Evolutionary conservation across 2,888 invertebrate species (phyloP).

Genomic region (Mayetiola destructor): DNA sequence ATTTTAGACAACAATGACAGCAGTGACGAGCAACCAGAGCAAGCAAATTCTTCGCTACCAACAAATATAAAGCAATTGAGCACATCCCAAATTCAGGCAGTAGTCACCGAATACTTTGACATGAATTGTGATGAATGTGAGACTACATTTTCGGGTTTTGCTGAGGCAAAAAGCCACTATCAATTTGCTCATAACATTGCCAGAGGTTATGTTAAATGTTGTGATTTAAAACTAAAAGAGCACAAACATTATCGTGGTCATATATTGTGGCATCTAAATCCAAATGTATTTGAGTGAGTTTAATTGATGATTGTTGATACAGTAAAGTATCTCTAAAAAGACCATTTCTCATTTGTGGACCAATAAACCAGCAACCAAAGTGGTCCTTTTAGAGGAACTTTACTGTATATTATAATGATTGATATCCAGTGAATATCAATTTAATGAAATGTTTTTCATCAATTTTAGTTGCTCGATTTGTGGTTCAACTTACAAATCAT

Average conservation of each 20-base stretch:
- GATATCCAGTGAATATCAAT: no score
- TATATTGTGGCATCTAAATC: background rate
- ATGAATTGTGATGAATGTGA: background rate
- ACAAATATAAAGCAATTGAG: background rate
- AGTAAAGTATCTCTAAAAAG: no score
- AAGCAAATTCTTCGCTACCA: background rate
- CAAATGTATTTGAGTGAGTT: background rate
- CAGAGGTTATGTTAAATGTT: background rate
- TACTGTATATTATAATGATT: no score
- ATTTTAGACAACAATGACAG: background rate
- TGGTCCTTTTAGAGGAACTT: no score
- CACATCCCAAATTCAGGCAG: background rate
- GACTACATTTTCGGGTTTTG: background rate
- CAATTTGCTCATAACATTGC: background rate
- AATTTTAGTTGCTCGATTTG: no score
- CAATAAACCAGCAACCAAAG: no score
- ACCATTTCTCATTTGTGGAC: no score
- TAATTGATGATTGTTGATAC: no score
- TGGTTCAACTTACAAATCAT: no score
- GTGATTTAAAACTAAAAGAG: background rate
- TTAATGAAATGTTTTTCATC: no score
- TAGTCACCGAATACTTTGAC: background rate
- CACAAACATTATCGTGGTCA: background rate
- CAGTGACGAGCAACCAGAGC: background rate
- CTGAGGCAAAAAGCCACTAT: background rate